A percentile compares a stretch with the other conserved stretches of the same genome.
Evolutionary conservation across 2,797 vertebrate genomes (phyloP).

Genomic region (Poeciliopsis turneri): DNA sequence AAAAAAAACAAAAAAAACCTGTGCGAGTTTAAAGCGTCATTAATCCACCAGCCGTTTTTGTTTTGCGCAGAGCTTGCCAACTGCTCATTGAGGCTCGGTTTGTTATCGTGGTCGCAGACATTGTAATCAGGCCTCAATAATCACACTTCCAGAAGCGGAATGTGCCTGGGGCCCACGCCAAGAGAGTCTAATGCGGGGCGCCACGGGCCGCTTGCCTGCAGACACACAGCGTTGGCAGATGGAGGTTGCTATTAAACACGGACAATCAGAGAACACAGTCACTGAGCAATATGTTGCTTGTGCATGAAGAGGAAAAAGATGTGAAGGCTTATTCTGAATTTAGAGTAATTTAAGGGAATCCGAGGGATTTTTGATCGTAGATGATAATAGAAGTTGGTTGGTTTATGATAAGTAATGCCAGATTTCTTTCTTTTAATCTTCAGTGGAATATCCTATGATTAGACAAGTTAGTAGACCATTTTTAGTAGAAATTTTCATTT

Average conservation of each 20-base stretch:
- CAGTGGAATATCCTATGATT: background rate
- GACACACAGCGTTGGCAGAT: constrained; percentile 77
- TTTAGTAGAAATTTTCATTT: background rate
- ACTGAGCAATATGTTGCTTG: constrained; percentile 57
- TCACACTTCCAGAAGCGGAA: constrained; percentile 84
- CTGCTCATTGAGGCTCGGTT: constrained; percentile 66
- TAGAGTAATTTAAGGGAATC: constrained; percentile 36
- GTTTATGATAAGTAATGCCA: background rate
- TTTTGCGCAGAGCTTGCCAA: constrained; percentile 75
- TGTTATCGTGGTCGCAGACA: constrained; percentile 80
- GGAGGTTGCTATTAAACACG: constrained; percentile 78
- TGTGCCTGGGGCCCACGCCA: constrained; percentile 79
- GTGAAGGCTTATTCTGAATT: constrained; percentile 36
- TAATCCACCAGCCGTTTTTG: constrained; percentile 78
- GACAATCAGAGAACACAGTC: constrained; percentile 74
- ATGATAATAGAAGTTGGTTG: background rate
- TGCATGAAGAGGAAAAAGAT: constrained; percentile 44
- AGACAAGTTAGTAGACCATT: background rate
- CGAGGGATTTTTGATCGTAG: constrained; percentile 25
- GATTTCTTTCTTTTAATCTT: background rate
- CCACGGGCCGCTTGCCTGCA: constrained; percentile 78
- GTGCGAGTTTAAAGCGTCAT: constrained; percentile 80
- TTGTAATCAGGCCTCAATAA: constrained; percentile 84
- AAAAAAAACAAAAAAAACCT: constrained; percentile 53
- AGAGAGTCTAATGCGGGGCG: constrained; percentile 80